A percentile compares a stretch with the other conserved stretches of the same genome.
Conservation (phyloP, 2,797 vertebrate genomes). For the Vultur gryphus region DNA sequence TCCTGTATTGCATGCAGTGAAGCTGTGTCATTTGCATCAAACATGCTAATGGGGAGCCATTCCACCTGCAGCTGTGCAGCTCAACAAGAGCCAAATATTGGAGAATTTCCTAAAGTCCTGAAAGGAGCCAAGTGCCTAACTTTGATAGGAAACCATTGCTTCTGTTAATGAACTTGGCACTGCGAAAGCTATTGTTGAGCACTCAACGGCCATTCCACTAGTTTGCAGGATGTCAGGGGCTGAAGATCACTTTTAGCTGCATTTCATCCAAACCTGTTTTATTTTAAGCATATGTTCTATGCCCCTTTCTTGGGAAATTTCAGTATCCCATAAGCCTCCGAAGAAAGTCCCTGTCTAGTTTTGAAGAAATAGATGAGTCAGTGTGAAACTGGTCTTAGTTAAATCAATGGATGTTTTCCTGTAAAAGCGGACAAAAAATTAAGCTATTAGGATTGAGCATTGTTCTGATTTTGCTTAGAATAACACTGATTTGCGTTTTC, state of each 20-base stretch:
- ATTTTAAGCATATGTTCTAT: background rate
- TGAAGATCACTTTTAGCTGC: background rate
- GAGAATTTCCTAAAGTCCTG: background rate
- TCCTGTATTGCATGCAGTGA: background rate
- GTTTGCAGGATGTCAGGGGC: background rate
- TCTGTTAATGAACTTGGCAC: background rate
- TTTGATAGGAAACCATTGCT: background rate
- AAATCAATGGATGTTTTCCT: background rate
- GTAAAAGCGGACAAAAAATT: background rate
- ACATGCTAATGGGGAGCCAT: background rate
- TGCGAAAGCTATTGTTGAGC: background rate
- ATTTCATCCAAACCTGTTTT: background rate
- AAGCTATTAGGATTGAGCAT: background rate
- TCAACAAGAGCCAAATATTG: background rate
- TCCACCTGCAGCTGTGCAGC: background rate
- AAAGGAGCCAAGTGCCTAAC: background rate
- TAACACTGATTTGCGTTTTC: background rate
- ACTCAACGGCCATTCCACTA: background rate
- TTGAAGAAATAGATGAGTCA: background rate
- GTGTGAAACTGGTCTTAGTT: background rate
- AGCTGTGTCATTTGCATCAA: background rate
- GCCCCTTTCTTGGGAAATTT: background rate
- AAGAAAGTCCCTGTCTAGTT: background rate
- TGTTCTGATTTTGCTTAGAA: conserved; percentile 4
- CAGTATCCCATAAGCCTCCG: background rate